Evolutionary conservation across 2,888 invertebrate species (phyloP).

Genomic region (Chamaedrilus cognettii): DNA sequence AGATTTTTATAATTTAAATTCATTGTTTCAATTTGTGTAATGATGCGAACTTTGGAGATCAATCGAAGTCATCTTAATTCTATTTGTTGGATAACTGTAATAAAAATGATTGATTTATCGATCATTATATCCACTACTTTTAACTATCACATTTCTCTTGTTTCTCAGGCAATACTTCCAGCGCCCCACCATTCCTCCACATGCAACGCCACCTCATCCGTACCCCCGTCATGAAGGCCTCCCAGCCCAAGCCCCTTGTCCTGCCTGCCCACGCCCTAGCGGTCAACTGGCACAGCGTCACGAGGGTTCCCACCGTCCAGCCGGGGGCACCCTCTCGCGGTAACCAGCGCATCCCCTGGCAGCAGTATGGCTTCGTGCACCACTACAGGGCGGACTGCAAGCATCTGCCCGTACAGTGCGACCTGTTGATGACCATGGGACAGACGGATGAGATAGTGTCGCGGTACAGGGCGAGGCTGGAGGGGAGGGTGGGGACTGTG

Average conservation of each 20-base stretch:
- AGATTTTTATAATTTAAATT: too few relatives aligned
- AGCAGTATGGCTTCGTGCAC: conserved; percentile 11
- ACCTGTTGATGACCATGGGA: background rate
- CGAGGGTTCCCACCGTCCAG: background rate
- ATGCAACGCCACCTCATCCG: conserved; percentile 11
- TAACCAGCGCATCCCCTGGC: background rate
- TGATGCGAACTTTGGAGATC: too few relatives aligned
- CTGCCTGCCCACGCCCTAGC: background rate
- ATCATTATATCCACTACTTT: too few relatives aligned
- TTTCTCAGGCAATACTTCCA: too few relatives aligned
- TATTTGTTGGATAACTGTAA: too few relatives aligned
- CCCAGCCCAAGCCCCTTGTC: conserved; percentile 13
- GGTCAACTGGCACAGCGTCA: conserved; percentile 15
- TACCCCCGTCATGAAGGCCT: background rate
- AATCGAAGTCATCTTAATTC: too few relatives aligned
- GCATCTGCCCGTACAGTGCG: background rate
- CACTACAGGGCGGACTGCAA: conserved; percentile 11
- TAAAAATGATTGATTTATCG: too few relatives aligned
- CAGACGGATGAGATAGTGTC: background rate
- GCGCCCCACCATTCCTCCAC: conserved; percentile 3
- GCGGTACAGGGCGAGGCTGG: background rate
- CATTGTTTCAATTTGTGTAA: too few relatives aligned
- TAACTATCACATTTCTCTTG: too few relatives aligned
- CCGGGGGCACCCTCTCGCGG: too few relatives aligned
- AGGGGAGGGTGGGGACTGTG: background rate